Conservation (phyloP, 2,888 invertebrate genomes). For the Phlogophora meticulosa region DNA sequence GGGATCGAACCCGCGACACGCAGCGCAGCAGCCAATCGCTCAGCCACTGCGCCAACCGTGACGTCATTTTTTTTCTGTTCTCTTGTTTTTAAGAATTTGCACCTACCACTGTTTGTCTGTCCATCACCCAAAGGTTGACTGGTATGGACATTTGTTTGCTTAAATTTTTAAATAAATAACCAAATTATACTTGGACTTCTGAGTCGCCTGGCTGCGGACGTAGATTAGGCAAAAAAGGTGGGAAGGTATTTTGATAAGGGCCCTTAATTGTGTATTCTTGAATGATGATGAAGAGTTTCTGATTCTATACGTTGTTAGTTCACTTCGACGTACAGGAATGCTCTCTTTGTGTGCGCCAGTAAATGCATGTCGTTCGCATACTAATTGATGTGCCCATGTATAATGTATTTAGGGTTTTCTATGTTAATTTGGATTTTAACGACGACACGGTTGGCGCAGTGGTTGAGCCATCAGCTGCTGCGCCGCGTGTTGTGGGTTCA, state of each 20-base stretch:
- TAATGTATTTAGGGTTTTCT: slow-evolving; percentile 30
- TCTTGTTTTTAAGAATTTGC: too few species aligned
- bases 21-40: too few species aligned
- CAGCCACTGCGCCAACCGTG: too few species aligned
- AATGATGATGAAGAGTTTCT: slow-evolving; percentile 75
- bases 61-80: too few species aligned
- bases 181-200: slow-evolving; percentile 55
- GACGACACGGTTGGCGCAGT: too few species aligned
- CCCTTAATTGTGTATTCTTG: slow-evolving; percentile 78
- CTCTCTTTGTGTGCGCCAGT: slow-evolving; percentile 42
- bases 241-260: slow-evolving; percentile 75
- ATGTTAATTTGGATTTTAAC: slow-evolving; percentile 25
- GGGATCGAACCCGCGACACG: too few species aligned
- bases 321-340: slow-evolving; percentile 53
- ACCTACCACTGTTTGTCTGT: too few species aligned
- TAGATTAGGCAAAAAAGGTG: slow-evolving; percentile 72
- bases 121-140: too few species aligned
- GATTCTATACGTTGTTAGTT: slow-evolving; percentile 63
- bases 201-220: slow-evolving; percentile 47
- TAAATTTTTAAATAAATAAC: too few species aligned
- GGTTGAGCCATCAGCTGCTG: too few species aligned
- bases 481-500: too few species aligned
- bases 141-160: too few species aligned
- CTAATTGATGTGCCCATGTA: slow-evolving; percentile 26
- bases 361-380: slow-evolving; percentile 20